A percentile compares a stretch with the other conserved stretches of the same genome.
Conservation (phyloP, 1,140 invertebrate genomes). For the Trichonephila inaurata region DNA sequence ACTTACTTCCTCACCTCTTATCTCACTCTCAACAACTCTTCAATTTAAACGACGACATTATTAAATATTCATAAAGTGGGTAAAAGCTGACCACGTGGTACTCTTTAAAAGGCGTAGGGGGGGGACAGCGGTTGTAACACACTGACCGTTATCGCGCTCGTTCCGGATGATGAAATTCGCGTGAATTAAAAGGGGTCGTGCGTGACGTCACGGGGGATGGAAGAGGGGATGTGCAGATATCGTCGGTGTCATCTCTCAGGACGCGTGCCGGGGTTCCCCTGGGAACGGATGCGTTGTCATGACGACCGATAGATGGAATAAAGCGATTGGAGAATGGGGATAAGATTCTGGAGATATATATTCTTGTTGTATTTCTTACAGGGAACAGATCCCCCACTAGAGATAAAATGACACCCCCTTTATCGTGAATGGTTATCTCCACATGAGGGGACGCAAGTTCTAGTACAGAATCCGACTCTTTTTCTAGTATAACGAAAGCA, state of each 20-base stretch:
- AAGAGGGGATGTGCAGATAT: slow-evolving; percentile 29
- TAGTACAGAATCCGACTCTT: neutral
- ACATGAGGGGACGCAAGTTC: neutral
- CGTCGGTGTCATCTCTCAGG: slow-evolving; percentile 55
- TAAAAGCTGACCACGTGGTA: neutral
- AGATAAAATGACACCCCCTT: slow-evolving; percentile 39
- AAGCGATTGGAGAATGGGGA: slow-evolving; percentile 61
- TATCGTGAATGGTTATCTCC: neutral
- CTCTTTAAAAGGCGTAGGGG: neutral
- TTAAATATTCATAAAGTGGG: slow-evolving; percentile 42
- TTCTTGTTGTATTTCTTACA: slow-evolving; percentile 45
- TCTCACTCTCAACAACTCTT: neutral
- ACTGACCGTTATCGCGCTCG: slow-evolving; percentile 47
- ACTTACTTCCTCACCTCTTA: neutral
- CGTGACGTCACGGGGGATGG: slow-evolving; percentile 53
- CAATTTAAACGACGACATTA: neutral
- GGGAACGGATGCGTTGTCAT: slow-evolving; percentile 70
- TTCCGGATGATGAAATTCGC: slow-evolving; percentile 70
- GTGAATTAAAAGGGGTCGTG: slow-evolving; percentile 68
- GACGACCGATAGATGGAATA: slow-evolving; percentile 19
- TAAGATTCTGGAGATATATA: slow-evolving; percentile 64
- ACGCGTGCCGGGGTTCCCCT: slow-evolving; percentile 54
- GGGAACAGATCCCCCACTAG: slow-evolving; percentile 29
- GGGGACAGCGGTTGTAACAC: neutral
- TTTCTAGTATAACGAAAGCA: too few relatives aligned